Evolutionary conservation across 2,113 vertebrate genomes (phyloP), one percentile per base, ranked within the genome.

Genomic region (Chloroceryle aenea): DNA sequence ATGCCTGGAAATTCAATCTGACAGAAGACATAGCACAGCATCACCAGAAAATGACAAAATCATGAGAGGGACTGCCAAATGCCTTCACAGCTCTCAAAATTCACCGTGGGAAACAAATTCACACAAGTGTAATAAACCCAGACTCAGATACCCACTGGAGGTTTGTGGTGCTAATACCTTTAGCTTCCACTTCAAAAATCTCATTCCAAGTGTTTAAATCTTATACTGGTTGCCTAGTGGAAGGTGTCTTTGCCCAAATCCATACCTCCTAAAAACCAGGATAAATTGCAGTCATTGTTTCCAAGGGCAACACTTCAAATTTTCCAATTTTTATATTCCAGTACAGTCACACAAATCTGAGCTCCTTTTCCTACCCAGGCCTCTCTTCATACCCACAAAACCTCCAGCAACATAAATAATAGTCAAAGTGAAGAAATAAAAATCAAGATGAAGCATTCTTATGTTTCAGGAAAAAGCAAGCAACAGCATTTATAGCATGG

Each of bases 11-110:
- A 91, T 95, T 95, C 71, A 95, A 91, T 90, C 85, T 96, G 85
- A 92, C 86, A 92, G 91, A 68, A 94, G 91, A 95, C 53, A 91
- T 67, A 95, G 85, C 90, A 93, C 62, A 94, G 73, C 85, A 81
- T 55, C 85, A 72, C 79, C 67, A 95, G 93, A 92, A 94, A 97
- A 93, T 64, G 85, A 94, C 92, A 95, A 96, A 91, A 94, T 84
- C 87, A 73, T 77, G 92, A 89, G 30, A 90, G 43, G 75, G 80
- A 87, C 64, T 73, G 87, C 56, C 92, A 92, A 96, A 89, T 13
- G 13, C 92, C 67, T 91, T 87, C 71, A 47, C 52, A 81, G 90
- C 64, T 82, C 81, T 96, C 67, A 89, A 62, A 94, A 89, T 81
- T 67, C 87, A 95, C 63, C 2, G 1, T 47, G 67, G 89, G 66